phyloP scores from a whole-genome alignment of 2,888 invertebrate genomes.

The Dolichomitus sp. region DNA sequence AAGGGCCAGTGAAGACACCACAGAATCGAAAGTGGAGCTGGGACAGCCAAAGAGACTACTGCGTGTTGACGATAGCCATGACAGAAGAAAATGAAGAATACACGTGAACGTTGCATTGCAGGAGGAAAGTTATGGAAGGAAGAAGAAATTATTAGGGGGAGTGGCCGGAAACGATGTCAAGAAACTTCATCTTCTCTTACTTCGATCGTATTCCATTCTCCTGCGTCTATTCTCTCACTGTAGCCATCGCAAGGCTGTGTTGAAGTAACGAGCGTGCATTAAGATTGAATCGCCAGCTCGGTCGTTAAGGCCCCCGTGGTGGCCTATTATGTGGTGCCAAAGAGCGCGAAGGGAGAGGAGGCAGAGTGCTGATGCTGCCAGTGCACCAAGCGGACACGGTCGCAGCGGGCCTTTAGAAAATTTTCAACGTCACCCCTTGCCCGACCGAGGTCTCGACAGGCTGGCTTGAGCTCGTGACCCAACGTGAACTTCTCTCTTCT shows the following conservation, averaged over 20 bases:
- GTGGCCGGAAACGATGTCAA: constrained; percentile 35
- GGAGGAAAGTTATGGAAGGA: not conserved
- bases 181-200: constrained; percentile 52
- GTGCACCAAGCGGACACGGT: constrained; percentile 43
- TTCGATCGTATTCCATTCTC: constrained; percentile 42
- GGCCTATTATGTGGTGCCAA: constrained; percentile 75
- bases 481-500: constrained; percentile 48
- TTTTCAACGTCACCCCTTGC: constrained; percentile 67
- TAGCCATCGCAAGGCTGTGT: constrained; percentile 67
- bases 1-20: constrained; percentile 2
- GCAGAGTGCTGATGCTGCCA: constrained; percentile 27
- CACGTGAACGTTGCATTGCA: constrained; percentile 13
- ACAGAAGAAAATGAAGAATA: constrained; percentile 11
- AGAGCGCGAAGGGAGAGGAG: constrained; percentile 31
- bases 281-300: constrained; percentile 80
- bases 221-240: constrained; percentile 40
- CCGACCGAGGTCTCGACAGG: not conserved
- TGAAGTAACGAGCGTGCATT: constrained; percentile 79
- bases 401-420: constrained; percentile 74
- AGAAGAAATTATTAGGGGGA: constrained; percentile 45
- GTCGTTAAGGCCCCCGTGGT: constrained; percentile 77
- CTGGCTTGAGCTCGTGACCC: constrained; percentile 23
- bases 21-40: not conserved
- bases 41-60: not conserved
- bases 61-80: not conserved